Base-by-base conservation (phyloP, 2,888 invertebrate genomes). In the Apotomis turbidana region DNA sequence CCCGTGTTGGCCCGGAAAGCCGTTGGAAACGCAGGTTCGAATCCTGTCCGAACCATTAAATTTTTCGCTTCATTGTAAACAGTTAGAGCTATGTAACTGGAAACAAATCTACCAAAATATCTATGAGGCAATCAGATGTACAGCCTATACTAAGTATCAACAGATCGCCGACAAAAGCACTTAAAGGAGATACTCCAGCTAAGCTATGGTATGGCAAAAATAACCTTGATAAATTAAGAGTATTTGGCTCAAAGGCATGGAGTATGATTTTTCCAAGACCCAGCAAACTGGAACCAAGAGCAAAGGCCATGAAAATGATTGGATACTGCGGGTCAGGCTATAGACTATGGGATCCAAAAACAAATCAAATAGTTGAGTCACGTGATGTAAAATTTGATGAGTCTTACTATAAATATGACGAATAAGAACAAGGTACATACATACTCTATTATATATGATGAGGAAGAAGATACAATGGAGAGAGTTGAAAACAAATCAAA, bases 71-170 rank as follows among this genome's bases (percentile, higher is more conserved):
- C n/a, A n/a, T n/a, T n/a, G n/a, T n/a, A n/a, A n/a, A n/a, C n/a
- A 38, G 58, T 38, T 5, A 58, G 58, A 58, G 38, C 58, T 5
- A 38, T 58, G 58, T 5, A 38, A 38, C 12, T 38, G 5, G 58
- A 58, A 38, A 58, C 58, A 5, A 58, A 58, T 38, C 6, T 38
- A 12, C 58, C 58, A 9, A 58, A 58, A 12, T 38, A 58, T 36
- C 58, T 58, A n/a, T 58, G 58, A 58, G 0, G 58, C 58, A 9
- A 58, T 58, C 5, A 58, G 58, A 36, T 58, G 58, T 58, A 38
- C 58, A 4, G 58, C 58, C 12, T 58, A 58, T 12, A 36, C 12
- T 5, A n/a, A n/a, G n/a, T n/a, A 58, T 58, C 5, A 58, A 38
- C 38, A 36, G 38, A n/a, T 38, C 38, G 5, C 58, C 58, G 2